Conservation (phyloP, 2,797 vertebrate genomes). For the Atherinosoma microstoma region DNA sequence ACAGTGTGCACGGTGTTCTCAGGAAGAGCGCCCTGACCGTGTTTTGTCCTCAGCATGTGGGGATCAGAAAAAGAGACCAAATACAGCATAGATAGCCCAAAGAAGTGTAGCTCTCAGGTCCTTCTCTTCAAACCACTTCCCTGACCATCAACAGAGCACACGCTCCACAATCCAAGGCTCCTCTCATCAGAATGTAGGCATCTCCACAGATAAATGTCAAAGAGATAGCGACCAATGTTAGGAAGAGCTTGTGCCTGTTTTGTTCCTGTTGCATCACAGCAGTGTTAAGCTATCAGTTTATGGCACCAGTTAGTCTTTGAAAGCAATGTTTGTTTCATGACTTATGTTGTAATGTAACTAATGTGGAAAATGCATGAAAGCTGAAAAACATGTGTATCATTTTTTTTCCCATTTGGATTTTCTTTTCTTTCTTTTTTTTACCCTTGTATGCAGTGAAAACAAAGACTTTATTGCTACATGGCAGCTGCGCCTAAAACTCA, state of each 20-base stretch:
- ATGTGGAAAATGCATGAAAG: conserved; percentile 13
- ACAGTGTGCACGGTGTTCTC: conserved; percentile 55
- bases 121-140: conserved; percentile 25
- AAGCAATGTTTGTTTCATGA: neutral
- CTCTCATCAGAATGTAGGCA: conserved; percentile 49
- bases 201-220: conserved; percentile 67
- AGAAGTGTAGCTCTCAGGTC: conserved; percentile 19
- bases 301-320: conserved; percentile 35
- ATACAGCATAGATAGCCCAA: conserved; percentile 38
- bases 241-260: conserved; percentile 14
- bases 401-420: conserved; percentile 15
- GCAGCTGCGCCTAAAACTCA: conserved; percentile 4
- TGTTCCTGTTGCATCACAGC: conserved; percentile 38
- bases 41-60: conserved; percentile 49
- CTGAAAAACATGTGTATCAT: neutral
- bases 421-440: neutral
- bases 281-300: conserved; percentile 30
- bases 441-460: neutral
- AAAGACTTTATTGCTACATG: conserved; percentile 9
- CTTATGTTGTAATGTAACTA: neutral
- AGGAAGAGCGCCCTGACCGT: conserved; percentile 54
- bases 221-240: conserved; percentile 36
- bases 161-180: conserved; percentile 46
- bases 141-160: conserved; percentile 31
- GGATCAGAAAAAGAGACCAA: conserved; percentile 58